Evolutionary conservation across 2,888 invertebrate genomes (phyloP), one percentile per base, ranked within the genome.

Genomic region (Lingula anatina): DNA sequence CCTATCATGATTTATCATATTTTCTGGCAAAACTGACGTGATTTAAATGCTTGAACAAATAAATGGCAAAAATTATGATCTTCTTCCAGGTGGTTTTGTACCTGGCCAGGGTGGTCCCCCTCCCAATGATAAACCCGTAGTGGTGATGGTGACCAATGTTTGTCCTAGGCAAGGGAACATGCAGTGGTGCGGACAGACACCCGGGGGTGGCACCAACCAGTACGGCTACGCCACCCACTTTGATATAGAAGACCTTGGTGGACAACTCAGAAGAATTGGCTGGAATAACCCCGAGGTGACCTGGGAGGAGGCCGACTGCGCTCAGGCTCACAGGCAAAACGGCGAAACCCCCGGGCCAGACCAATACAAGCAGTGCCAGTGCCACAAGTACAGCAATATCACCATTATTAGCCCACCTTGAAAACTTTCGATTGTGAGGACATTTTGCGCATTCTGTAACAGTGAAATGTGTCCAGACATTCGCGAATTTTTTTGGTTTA

Each of bases 71-170:
- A n/a, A n/a, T n/a, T n/a, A n/a, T n/a, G n/a, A n/a, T 46, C 26
- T 26, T 23, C 18, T 20, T 46, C 2, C 39, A 67, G 67, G 67
- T 45, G 67, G 67, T 1, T 67, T 37, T 21, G 57, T 67, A 0
- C 49, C 53, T 15, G 61, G 60, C 5, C 54, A 61, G 38, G 67
- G 67, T 0, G 50, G 52, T 0, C 24, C 50, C 0, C 48, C 55
- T 5, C 15, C 44, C 1, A 21, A 20, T 12, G 55, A 51, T 2
- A 44, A 38, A 20, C 47, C 56, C 20, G 38, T 53, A 12, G 54
- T 57, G 12, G 65, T 68, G 51, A 64, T 64, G 66, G 50, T 65
- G 5, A 65, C 64, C n/a, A 66, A 68, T 45, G 45, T 61, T 20
- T 68, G 66, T 50, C 64, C 65, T 1, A 55, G 56, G 20, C 52